Percentiles rank a stretch among this genome's conserved stretches.
phyloP scores from a whole-genome alignment of 2,113 vertebrate species.

The Amazona vittata region DNA sequence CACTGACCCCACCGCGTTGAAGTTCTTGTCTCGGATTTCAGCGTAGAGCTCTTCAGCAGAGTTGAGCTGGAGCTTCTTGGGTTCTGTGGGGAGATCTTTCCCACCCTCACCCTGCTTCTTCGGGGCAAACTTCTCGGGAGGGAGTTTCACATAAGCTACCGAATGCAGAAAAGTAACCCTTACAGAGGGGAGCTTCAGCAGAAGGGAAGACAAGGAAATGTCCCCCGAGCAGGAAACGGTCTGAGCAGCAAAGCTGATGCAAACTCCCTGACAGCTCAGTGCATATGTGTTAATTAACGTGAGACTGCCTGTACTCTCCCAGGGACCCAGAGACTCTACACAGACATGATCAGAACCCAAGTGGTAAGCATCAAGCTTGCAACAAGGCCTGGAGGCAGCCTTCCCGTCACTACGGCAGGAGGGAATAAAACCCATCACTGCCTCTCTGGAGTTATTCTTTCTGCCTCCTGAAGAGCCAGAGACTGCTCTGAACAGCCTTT shows the following conservation, averaged over 20 bases:
- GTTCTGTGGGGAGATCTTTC: constrained; percentile 92
- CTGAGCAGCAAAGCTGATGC: not conserved
- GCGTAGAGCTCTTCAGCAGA: constrained; percentile 96
- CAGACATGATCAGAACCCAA: not conserved
- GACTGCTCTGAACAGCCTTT: rapidly evolving
- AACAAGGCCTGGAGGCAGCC: not conserved
- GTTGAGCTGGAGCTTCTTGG: constrained; percentile 95
- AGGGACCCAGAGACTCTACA: not conserved
- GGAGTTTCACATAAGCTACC: constrained; percentile 92
- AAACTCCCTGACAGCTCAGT: not conserved
- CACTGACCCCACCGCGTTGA: constrained; percentile 94
- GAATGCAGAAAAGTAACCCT: not conserved
- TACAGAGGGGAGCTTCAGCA: not conserved
- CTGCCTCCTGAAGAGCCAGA: not conserved
- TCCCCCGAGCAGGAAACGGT: not conserved
- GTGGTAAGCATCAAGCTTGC: not conserved
- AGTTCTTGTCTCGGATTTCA: constrained; percentile 97
- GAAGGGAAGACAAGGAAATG: not conserved
- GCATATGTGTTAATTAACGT: not conserved
- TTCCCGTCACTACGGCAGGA: not conserved
- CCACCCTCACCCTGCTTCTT: constrained; percentile 92
- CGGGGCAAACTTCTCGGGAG: constrained; percentile 94
- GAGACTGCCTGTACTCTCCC: not conserved
- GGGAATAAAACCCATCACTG: not conserved
- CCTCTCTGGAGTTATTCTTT: not conserved